Percentiles rank a stretch among this genome's conserved stretches.
phyloP scores from a whole-genome alignment of 2,888 invertebrate genomes.

The Drosophila neotestacea region DNA sequence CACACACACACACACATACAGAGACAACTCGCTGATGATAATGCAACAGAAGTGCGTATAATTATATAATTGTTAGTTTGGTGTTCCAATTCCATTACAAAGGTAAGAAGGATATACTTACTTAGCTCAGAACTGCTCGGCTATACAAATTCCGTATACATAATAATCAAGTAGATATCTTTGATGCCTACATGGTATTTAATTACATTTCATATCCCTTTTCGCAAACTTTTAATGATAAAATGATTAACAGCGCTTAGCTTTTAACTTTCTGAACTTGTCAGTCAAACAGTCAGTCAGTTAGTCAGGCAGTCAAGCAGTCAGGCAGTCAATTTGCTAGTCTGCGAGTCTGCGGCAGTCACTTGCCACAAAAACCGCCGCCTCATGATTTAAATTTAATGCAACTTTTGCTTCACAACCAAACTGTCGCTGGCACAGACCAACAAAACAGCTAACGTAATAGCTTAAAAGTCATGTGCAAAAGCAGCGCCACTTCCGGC shows the following conservation, averaged over 20 bases:
- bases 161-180: neutral
- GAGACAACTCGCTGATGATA: conserved; percentile 29
- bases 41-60: conserved; percentile 57
- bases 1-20: conserved; percentile 1
- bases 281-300: conserved; percentile 19
- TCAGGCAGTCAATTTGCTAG: conserved; percentile 32
- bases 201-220: conserved; percentile 14
- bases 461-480: conserved; percentile 76
- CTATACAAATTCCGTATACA: neutral
- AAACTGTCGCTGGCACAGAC: conserved; percentile 52
- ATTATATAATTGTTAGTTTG: conserved; percentile 59
- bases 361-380: conserved; percentile 65
- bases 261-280: conserved; percentile 49
- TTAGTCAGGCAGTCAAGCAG: conserved; percentile 1
- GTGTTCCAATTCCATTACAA: neutral
- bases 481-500: conserved; percentile 66
- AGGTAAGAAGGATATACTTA: neutral
- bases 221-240: conserved; percentile 70
- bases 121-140: neutral
- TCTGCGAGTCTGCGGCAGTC: conserved; percentile 26
- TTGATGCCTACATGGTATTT: conserved; percentile 2
- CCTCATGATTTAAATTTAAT: conserved; percentile 77
- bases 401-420: conserved; percentile 63
- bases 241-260: conserved; percentile 64
- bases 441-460: conserved; percentile 39